These are phyloP conservation scores for Fragum whitleyi DNA, from an alignment of 2,888 invertebrate genomes.

Conservation along the genomic window DNA sequence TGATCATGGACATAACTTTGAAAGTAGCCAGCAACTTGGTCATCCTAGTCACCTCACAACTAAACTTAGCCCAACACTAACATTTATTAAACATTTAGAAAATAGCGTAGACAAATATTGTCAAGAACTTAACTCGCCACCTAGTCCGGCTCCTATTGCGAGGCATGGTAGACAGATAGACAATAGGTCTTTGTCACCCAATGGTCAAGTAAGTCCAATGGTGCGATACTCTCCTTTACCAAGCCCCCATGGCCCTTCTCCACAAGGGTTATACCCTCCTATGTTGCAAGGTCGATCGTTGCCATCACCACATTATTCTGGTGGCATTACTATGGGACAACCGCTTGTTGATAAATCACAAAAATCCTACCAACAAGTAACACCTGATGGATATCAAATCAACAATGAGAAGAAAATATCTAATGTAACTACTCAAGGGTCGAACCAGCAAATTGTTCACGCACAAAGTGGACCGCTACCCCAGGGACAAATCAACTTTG, in stretches of 20 bases:
- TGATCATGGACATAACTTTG: constrained; percentile 31
- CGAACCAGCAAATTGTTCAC: constrained; percentile 27
- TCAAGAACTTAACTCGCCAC: constrained; percentile 58
- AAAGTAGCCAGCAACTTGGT: constrained; percentile 24
- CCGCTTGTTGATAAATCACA: constrained; percentile 55
- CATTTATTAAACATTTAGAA: constrained; percentile 73
- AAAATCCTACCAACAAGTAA: constrained; percentile 29
- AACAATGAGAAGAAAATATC: background rate
- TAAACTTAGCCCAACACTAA: constrained; percentile 46
- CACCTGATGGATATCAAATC: background rate
- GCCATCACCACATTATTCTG: constrained; percentile 54
- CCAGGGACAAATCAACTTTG: constrained; percentile 51
- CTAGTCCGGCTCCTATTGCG: constrained; percentile 27
- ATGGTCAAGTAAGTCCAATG: constrained; percentile 19
- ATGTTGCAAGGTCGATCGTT: constrained; percentile 30
- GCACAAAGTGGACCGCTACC: constrained; percentile 23
- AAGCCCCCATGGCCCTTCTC: constrained; percentile 39
- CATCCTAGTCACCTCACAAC: constrained; percentile 18
- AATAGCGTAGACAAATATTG: constrained; percentile 76
- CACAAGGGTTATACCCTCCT: constrained; percentile 27
- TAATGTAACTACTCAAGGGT: constrained; percentile 6
- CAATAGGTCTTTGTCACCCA: constrained; percentile 28
- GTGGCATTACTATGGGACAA: constrained; percentile 55
- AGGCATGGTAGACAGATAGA: constrained; percentile 19
- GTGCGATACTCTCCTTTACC: constrained; percentile 28